Percentiles rank a stretch among this genome's conserved stretches.
phyloP scores from a whole-genome alignment of 2,113 vertebrate species.

The Myiozetetes cayanensis region DNA sequence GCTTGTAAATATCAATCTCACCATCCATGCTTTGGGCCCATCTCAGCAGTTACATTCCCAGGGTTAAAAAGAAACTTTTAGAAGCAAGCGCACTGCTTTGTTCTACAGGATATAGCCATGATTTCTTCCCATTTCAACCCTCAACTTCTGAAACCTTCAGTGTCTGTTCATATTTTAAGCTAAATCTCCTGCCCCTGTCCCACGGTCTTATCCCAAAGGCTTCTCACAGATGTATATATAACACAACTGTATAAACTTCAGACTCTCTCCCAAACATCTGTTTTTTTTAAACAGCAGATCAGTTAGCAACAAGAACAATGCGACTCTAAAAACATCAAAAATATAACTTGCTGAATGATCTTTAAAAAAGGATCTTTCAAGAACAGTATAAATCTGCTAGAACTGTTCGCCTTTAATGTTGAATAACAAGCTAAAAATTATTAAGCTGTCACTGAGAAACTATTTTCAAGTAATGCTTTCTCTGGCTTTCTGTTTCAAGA shows the following conservation, averaged over 20 bases:
- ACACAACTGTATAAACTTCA: conserved; percentile 71
- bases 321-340: conserved; percentile 65
- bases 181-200: conserved; percentile 46
- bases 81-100: conserved; percentile 56
- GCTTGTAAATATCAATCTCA: conserved; percentile 96
- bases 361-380: conserved; percentile 33
- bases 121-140: conserved; percentile 26
- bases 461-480: conserved; percentile 75
- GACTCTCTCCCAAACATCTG: conserved; percentile 74
- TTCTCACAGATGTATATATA: conserved; percentile 61
- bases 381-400: conserved; percentile 48
- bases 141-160: conserved; percentile 41
- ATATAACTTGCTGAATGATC: conserved; percentile 74
- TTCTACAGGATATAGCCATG: conserved; percentile 35
- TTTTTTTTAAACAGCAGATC: conserved; percentile 74
- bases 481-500: conserved; percentile 75
- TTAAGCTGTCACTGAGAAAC: conserved; percentile 78
- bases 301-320: conserved; percentile 64
- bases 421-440: conserved; percentile 73
- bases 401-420: conserved; percentile 66
- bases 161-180: conserved; percentile 54
- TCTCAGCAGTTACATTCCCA: conserved; percentile 79
- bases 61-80: conserved; percentile 61
- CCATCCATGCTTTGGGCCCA: conserved; percentile 95
- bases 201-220: conserved; percentile 63